These are phyloP conservation scores for Sycophaga agraensis DNA, from an alignment of 1,140 invertebrate genomes.

Conservation along the genomic window DNA sequence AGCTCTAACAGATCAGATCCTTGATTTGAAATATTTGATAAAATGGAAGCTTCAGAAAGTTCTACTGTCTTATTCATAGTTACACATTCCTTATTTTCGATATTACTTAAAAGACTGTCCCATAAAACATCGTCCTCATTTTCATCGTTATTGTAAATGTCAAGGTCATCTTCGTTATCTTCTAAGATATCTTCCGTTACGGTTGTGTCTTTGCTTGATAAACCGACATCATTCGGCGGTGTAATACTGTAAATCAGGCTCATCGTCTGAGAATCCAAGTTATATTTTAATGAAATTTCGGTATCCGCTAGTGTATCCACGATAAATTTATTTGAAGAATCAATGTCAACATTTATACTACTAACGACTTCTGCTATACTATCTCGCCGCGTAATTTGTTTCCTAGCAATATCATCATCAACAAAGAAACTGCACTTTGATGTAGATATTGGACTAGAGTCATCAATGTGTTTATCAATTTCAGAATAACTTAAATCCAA, in stretches of 20 bases:
- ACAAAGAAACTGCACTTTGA: conserved; percentile 7
- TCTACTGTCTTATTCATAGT: conserved; percentile 32
- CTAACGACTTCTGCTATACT: conserved; percentile 44
- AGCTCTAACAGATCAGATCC: conserved; percentile 45
- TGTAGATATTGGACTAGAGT: background rate
- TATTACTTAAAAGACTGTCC: background rate
- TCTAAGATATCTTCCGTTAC: conserved; percentile 26
- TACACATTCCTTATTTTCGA: background rate
- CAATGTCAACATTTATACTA: conserved; percentile 40
- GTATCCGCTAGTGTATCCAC: conserved; percentile 33
- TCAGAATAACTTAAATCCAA: conserved; percentile 24
- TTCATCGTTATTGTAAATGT: background rate
- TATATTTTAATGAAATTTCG: conserved; percentile 44
- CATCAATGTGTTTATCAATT: conserved; percentile 6
- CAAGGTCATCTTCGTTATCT: conserved; percentile 13
- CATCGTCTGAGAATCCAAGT: conserved; percentile 43
- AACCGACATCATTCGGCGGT: conserved; percentile 32
- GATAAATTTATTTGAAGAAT: conserved; percentile 34
- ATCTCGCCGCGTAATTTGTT: conserved; percentile 34
- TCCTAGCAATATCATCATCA: conserved; percentile 17
- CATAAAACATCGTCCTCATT: background rate
- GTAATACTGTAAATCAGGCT: conserved; percentile 49
- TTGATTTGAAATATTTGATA: conserved; percentile 29
- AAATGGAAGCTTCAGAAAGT: conserved; percentile 31
- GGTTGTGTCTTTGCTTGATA: conserved; percentile 29